Evolutionary conservation across 2,888 invertebrate species (phyloP), one percentile per base, ranked within the genome.

Genomic region (Melanchra persicariae): DNA sequence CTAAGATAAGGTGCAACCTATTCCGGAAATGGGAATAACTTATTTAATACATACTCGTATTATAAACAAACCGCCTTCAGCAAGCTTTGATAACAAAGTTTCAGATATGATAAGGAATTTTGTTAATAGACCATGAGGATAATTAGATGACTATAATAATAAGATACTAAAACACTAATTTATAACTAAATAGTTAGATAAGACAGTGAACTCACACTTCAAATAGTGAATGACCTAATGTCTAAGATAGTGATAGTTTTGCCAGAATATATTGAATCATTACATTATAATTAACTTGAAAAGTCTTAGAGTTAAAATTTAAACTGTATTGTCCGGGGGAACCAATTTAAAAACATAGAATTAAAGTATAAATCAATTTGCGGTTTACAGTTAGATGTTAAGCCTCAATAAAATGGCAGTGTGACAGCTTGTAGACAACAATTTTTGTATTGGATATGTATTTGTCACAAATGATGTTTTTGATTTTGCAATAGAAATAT

Each of bases 211-310:
- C n/a, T 66, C 71, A 71, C 30, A 59, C 15, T 40, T 61, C 15
- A 61, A 72, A 26, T 61, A 9, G n/a, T 9, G 12, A 43, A 73
- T 79, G 67, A 79, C 40, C 40, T 68, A 72, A 65, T 68, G 7
- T 52, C 30, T 64, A 52, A 71, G 57, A 64, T 78, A 63, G 66
- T 51, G 22, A n/a, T 52, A 24, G 52, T 22, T 22, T 52, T 17
- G 24, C 4, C 17, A 40, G 22, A 40, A 52, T 51, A 34, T 24
- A 40, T 5, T 49, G 54, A 24, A 17, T 2, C 26, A 19, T 45
- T 45, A 19, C 17, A 40, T 15, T 40, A 40, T 15, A 15, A 40
- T 40, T 15, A 34, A 34, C 8, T 34, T 34, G 34, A 6, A 34
- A 34, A 34, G 9, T 8, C 34, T 30, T 34, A 34, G 34, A 34